phyloP scores from a whole-genome alignment of 2,888 invertebrate species.

The Sialis fuliginosa region DNA sequence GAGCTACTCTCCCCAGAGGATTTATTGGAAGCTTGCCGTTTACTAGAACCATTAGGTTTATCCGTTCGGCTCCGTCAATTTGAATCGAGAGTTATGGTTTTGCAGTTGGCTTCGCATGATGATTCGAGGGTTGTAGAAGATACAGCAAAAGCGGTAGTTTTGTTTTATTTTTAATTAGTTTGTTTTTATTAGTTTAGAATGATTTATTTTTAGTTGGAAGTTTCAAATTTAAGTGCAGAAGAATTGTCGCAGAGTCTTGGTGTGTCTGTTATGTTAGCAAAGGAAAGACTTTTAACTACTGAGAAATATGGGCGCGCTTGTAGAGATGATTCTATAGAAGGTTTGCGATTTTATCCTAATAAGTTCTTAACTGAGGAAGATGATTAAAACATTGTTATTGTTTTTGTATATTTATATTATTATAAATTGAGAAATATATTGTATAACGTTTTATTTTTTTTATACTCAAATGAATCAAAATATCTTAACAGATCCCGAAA shows the following conservation, averaged over 20 bases:
- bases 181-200: not conserved
- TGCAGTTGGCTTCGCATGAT: conserved; percentile 64
- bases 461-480: too few species aligned
- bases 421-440: too few species aligned
- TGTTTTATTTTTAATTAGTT: not conserved
- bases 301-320: conserved; percentile 78
- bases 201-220: conserved; percentile 35
- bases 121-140: conserved; percentile 50
- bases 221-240: conserved; percentile 61
- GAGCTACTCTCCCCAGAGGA: conserved; percentile 96
- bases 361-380: conserved; percentile 41
- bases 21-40: conserved; percentile 72
- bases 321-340: conserved; percentile 90
- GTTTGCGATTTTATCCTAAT: conserved; percentile 88
- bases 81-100: conserved; percentile 88
- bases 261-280: conserved; percentile 76
- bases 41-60: conserved; percentile 42
- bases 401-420: too few species aligned
- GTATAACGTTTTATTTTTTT: too few species aligned
- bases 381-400: too few species aligned
- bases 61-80: conserved; percentile 68
- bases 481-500: too few species aligned
- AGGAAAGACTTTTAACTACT: conserved; percentile 71
- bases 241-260: conserved; percentile 70
- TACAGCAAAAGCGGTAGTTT: conserved; percentile 39